A percentile compares a stretch with the other conserved stretches of the same genome.
These are phyloP conservation scores for Paramormyrops hopkinsi DNA, from an alignment of 2,797 vertebrate genomes.

Conservation along the genomic window DNA sequence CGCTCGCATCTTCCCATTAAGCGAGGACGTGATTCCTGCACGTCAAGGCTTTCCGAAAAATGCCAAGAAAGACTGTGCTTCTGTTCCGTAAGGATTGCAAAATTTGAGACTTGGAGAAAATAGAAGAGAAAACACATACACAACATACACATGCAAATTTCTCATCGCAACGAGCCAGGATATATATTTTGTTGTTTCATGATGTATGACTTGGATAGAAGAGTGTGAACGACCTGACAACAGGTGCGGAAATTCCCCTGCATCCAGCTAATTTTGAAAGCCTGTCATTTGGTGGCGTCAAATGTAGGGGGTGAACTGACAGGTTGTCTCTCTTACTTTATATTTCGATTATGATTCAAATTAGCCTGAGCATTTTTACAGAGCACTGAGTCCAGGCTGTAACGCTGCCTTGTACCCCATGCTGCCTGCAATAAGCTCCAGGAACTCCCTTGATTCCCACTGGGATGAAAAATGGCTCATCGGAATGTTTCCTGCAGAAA, in stretches of 20 bases:
- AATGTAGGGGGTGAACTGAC: background rate
- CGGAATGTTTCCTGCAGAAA: background rate
- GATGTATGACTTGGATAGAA: background rate
- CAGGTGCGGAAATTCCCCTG: background rate
- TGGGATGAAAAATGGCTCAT: background rate
- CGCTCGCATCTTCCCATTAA: background rate
- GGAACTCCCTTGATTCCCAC: background rate
- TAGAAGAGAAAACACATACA: background rate
- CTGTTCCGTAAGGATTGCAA: background rate
- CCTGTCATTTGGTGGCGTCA: background rate
- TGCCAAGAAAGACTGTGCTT: background rate
- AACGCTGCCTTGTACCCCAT: background rate
- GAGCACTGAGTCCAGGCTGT: background rate
- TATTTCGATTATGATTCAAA: background rate
- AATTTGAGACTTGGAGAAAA: background rate
- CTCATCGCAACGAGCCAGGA: background rate
- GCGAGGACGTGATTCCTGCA: background rate
- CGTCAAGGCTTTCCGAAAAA: background rate
- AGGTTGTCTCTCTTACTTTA: background rate
- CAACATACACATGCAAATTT: background rate
- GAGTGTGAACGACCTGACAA: background rate
- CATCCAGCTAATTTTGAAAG: background rate
- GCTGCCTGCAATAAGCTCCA: background rate
- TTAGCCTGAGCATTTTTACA: background rate
- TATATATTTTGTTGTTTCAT: background rate